A percentile compares a stretch with the other conserved stretches of the same genome.
Conservation (phyloP, 2,113 vertebrate species). For the Tylochromis polylepis region DNA sequence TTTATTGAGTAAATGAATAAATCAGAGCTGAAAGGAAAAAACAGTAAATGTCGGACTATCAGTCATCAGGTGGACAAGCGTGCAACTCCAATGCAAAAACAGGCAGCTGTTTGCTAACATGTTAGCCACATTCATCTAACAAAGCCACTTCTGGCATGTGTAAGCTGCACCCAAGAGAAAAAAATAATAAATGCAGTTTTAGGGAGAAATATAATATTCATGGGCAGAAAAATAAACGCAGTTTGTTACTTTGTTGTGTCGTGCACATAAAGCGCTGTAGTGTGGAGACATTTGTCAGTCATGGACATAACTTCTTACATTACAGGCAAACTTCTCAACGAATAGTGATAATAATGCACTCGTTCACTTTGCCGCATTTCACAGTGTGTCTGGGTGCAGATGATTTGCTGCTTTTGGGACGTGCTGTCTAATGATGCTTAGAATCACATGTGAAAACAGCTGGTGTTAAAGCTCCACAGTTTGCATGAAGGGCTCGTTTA, state of each 20-base stretch:
- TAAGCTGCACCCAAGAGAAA: neutral
- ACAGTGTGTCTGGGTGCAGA: neutral
- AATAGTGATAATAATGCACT: neutral
- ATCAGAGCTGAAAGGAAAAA: neutral
- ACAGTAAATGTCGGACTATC: neutral
- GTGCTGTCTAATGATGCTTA: neutral
- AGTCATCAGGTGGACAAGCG: neutral
- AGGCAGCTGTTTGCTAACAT: neutral
- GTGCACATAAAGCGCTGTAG: neutral
- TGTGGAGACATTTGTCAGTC: neutral
- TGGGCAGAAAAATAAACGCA: neutral
- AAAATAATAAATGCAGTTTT: neutral
- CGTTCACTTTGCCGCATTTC: rapidly evolving
- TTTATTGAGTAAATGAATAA: neutral
- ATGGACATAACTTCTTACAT: neutral
- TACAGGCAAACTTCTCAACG: neutral
- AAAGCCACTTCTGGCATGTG: neutral
- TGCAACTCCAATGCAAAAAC: neutral
- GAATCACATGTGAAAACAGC: neutral
- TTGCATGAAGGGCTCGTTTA: neutral
- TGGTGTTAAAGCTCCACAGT: neutral
- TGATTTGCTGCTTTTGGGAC: neutral
- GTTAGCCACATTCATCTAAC: neutral
- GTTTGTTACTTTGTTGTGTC: neutral
- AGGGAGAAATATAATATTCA: neutral